Percentiles rank a stretch among this genome's conserved stretches.
Evolutionary conservation across 2,113 vertebrate genomes (phyloP).

Genomic region (crab-eating macaque (Macaca fascicularis)): T2T-MFA8v1.1 NC_088381.1:84332001-84332500

Average conservation of each 20-base stretch:
- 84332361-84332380: neutral
- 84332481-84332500: neutral
- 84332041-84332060: too few relatives aligned
- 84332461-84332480: too few relatives aligned
- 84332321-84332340: neutral
- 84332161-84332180: neutral
- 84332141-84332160: too few relatives aligned
- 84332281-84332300: rapidly evolving
- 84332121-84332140: neutral
- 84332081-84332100: neutral
- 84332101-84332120: neutral
- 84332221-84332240: too few relatives aligned
- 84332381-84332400: neutral
- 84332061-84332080: neutral
- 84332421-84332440: rapidly evolving
- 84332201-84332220: neutral
- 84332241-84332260: too few relatives aligned
- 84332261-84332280: neutral
- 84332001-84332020: neutral
- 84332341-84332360: neutral
- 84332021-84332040: neutral
- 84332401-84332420: neutral
- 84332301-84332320: neutral
- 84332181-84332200: neutral
- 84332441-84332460: neutral